Evolutionary conservation across 2,797 vertebrate genomes (phyloP).

Genomic region (Hyperoplus immaculatus): DNA sequence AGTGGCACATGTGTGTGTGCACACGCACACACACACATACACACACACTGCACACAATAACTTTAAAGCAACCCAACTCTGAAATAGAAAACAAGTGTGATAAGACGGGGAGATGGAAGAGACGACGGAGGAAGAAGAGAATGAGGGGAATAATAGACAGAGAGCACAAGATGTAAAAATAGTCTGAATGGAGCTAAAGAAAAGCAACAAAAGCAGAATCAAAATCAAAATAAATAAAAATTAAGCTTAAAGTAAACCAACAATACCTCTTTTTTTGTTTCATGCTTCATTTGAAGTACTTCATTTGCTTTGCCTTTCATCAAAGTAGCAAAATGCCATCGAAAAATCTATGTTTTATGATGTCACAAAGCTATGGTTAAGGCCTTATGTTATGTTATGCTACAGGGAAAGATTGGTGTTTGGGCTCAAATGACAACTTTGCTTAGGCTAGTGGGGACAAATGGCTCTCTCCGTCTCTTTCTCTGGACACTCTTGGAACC

Average conservation of each 20-base stretch:
- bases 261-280: constrained; percentile 35
- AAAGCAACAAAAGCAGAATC: constrained; percentile 54
- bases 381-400: neutral
- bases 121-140: constrained; percentile 40
- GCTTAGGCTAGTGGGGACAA: neutral
- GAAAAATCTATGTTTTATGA: neutral
- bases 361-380: neutral
- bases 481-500: constrained; percentile 29
- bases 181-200: constrained; percentile 64
- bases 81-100: constrained; percentile 74
- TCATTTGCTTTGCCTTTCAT: neutral
- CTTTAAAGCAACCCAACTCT: constrained; percentile 64
- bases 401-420: neutral
- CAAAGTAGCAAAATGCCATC: neutral
- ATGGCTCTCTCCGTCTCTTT: constrained; percentile 5
- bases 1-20: constrained; percentile 26
- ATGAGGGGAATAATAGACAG: constrained; percentile 44
- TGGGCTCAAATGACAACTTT: neutral
- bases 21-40: constrained; percentile 24
- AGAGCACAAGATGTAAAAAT: constrained; percentile 72
- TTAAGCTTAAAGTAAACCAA: constrained; percentile 52
- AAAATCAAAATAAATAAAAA: constrained; percentile 48
- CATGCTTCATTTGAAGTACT: constrained; percentile 17
- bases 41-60: constrained; percentile 34
- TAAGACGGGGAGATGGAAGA: constrained; percentile 59